Base-by-base conservation (phyloP, 1,140 invertebrate species). In the Oscheius sp. region DNA sequence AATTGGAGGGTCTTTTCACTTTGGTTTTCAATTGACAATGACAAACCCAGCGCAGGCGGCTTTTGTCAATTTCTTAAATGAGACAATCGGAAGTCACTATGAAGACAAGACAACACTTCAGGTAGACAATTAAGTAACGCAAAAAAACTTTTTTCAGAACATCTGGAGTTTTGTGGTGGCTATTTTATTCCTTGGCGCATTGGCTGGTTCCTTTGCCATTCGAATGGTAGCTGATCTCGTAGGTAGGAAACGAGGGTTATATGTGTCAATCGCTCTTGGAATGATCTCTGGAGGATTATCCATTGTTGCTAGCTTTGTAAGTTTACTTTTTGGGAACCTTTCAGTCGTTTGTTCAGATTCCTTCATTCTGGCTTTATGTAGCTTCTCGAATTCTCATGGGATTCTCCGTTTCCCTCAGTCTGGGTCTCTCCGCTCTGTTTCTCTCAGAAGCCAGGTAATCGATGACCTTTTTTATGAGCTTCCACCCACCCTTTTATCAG, bases 1-100 rank as follows among this genome's bases (percentile, higher is more conserved):
- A 13, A 63, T 82, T 26, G 79, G 79, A n/a, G 79, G 79, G 31
- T 79, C 80, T n/a, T 82, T 81, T 64, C 79, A 81, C 61, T 81
- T 81, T 32, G 79, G 79, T n/a, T 82, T 79, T 38, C 81, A 81
- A 58, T 18, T 81, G 15, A 78, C 77, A 28, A 34, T 82, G 1
- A 81, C 79, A 20, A 81, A 81, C 74, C 78, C 79, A 13, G 71
- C 80, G 1, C 78, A 81, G 36, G 72, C 69, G 31, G 77, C 79
- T 26, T 81, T 81, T 68, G 45, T 82, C 29, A n/a, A 32, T 4
- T 81, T 81, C 71, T 31, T 81, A 23, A 74, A 82, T 58, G 23
- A 75, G 29, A 81, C 80, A 0, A 62, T 74, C 31, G 49, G 49
- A 0, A 68, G 35, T n/a, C 68, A 79, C 55, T 79, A 77, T 31